Evolutionary conservation across 2,113 vertebrate genomes (phyloP).

Genomic region (Oncorhynchus nerka): DNA sequence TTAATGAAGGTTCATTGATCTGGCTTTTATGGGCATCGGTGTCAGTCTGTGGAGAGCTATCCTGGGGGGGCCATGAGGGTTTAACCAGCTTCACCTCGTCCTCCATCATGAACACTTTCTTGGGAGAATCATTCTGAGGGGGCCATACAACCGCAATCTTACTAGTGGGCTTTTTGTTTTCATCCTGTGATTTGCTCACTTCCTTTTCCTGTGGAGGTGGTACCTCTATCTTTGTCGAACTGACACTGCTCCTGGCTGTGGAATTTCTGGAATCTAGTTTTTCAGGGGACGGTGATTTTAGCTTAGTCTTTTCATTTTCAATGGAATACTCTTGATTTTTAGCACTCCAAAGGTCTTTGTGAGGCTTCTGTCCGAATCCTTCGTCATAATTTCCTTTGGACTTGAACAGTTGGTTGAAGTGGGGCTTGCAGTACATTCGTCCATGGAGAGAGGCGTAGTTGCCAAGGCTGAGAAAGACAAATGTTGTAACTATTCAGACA

Average conservation of each 20-base stretch:
- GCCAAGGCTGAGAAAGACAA: slow-evolving; percentile 80
- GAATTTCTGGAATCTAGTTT: slow-evolving; percentile 45
- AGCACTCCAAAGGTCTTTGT: slow-evolving; percentile 86
- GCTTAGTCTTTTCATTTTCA: slow-evolving; percentile 57
- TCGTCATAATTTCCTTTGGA: slow-evolving; percentile 98
- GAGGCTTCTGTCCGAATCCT: slow-evolving; percentile 93
- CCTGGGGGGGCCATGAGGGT: slow-evolving; percentile 86
- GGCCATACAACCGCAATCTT: slow-evolving; percentile 94
- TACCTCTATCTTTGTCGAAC: slow-evolving; percentile 25
- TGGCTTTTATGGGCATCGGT: slow-evolving; percentile 29
- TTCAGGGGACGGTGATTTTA: slow-evolving; percentile 53
- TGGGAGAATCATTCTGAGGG: slow-evolving; percentile 77
- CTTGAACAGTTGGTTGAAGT: slow-evolving; percentile 97
- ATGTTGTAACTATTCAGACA: slow-evolving; percentile 5
- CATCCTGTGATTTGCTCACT: slow-evolving; percentile 52
- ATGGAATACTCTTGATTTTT: slow-evolving; percentile 68
- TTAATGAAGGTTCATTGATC: slow-evolving; percentile 35
- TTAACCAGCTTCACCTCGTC: slow-evolving; percentile 81
- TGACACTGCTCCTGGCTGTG: slow-evolving; percentile 21
- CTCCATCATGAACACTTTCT: slow-evolving; percentile 77
- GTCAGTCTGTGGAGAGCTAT: slow-evolving; percentile 40
- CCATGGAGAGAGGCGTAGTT: slow-evolving; percentile 97
- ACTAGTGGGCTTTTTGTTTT: slow-evolving; percentile 72
- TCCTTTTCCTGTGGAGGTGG: slow-evolving; percentile 27
- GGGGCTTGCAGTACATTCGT: slow-evolving; percentile 95